Percentiles rank a stretch among this genome's conserved stretches.
phyloP scores from a whole-genome alignment of 2,113 vertebrate genomes.

The Cygnus atratus region DNA sequence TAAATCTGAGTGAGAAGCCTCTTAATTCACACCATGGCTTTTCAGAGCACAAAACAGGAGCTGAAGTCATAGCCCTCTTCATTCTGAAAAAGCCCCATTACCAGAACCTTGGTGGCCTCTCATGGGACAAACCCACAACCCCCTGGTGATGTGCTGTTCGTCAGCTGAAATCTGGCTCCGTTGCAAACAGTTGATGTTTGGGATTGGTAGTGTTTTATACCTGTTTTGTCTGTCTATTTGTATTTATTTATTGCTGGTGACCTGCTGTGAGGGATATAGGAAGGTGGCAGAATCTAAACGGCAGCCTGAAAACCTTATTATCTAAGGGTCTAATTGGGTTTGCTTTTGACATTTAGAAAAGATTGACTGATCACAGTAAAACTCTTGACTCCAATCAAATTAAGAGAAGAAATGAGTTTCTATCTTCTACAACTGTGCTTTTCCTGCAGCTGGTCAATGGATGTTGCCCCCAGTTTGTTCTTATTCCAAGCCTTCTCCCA shows the following conservation, averaged over 20 bases:
- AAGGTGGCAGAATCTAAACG: background rate
- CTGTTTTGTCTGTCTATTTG: background rate
- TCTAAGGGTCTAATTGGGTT: slow-evolving; percentile 26
- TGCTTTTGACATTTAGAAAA: slow-evolving; percentile 36
- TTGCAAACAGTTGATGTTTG: background rate
- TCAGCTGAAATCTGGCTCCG: background rate
- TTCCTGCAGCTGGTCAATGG: background rate
- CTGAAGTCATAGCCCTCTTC: background rate
- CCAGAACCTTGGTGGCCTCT: background rate
- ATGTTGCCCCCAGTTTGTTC: background rate
- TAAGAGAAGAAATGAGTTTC: background rate
- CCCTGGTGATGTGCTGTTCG: background rate
- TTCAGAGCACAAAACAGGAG: background rate
- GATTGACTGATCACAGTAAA: background rate
- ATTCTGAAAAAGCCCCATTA: background rate
- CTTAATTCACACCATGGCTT: background rate
- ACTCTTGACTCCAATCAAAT: background rate
- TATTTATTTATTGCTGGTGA: background rate
- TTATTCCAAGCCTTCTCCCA: background rate
- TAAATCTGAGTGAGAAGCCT: background rate
- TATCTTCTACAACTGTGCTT: background rate
- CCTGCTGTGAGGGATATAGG: background rate
- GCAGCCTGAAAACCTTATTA: background rate
- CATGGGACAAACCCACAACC: accelerated
- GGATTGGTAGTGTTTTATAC: background rate